Evolutionary conservation across 2,888 invertebrate genomes (phyloP).

Genomic region (Ichneumoninae sp.): DNA sequence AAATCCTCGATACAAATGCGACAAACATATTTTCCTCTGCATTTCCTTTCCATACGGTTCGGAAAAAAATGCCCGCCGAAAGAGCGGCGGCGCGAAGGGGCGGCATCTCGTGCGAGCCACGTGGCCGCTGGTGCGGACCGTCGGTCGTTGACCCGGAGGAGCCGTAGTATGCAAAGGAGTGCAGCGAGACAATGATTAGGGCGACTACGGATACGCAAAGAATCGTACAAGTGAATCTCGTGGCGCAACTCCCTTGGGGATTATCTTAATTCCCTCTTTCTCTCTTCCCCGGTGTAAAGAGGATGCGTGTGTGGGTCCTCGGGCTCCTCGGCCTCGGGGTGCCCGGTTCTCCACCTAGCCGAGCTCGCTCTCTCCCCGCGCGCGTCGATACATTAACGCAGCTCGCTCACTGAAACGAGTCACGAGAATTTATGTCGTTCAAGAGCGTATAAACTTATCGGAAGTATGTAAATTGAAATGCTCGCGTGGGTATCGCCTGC

Average conservation of each 20-base stretch:
- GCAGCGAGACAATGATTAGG: constrained; percentile 17
- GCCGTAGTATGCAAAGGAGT: constrained; percentile 13
- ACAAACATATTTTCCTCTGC: neutral
- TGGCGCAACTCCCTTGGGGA: neutral
- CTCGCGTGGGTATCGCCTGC: constrained; percentile 60
- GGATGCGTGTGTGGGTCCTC: neutral
- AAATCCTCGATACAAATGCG: too few relatives aligned
- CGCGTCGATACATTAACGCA: constrained; percentile 39
- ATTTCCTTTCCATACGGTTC: constrained; percentile 7
- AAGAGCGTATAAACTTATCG: constrained; percentile 55
- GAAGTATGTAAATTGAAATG: constrained; percentile 71
- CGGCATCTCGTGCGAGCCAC: neutral
- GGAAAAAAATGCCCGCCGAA: neutral
- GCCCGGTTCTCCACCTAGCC: neutral
- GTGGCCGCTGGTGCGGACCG: neutral
- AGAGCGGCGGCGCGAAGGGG: neutral
- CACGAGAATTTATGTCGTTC: constrained; percentile 53
- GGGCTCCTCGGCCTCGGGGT: neutral
- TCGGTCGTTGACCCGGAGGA: constrained; percentile 3
- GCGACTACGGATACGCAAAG: neutral
- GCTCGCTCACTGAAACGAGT: constrained; percentile 49
- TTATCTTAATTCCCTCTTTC: constrained; percentile 44
- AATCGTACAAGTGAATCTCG: constrained; percentile 35
- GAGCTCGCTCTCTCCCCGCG: neutral
- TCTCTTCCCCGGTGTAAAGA: neutral